A percentile compares a stretch with the other conserved stretches of the same genome.
These are phyloP conservation scores for Coptotermes formosanus DNA, from an alignment of 1,140 invertebrate genomes.

Conservation along the genomic window DNA sequence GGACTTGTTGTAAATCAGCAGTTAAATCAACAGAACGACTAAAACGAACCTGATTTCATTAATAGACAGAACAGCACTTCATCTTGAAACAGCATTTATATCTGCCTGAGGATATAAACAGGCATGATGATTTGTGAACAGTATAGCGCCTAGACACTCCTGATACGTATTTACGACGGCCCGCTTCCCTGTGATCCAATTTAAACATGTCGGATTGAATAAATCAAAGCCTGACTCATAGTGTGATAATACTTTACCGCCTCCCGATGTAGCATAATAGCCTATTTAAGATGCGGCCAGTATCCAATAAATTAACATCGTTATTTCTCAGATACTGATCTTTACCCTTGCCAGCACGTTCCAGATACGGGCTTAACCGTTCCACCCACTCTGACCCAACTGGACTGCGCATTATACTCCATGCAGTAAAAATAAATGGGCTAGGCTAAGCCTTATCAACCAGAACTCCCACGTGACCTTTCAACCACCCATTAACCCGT, in stretches of 20 bases:
- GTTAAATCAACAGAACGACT: background rate
- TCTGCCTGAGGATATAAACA: background rate
- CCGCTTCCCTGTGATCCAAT: background rate
- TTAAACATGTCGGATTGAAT: constrained; percentile 5
- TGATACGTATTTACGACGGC: background rate
- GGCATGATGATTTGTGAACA: background rate
- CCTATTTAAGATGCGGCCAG: background rate
- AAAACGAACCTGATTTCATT: background rate
- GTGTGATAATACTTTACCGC: background rate
- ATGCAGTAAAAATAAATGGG: too few relatives aligned
- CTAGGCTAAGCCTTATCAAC: background rate
- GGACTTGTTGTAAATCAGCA: background rate
- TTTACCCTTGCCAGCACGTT: background rate
- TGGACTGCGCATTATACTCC: background rate
- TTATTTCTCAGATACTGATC: background rate
- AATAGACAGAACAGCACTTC: background rate
- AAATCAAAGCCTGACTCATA: background rate
- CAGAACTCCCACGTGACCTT: background rate
- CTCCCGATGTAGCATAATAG: background rate
- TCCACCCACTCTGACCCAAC: background rate
- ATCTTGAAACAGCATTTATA: background rate
- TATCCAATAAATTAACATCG: background rate
- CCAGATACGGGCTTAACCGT: background rate
- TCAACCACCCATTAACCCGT: background rate
- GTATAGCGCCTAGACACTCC: background rate